A percentile compares a stretch with the other conserved stretches of the same genome.
phyloP scores from a whole-genome alignment of 1,140 invertebrate species.

The Tetranychus cinnabarinus region DNA sequence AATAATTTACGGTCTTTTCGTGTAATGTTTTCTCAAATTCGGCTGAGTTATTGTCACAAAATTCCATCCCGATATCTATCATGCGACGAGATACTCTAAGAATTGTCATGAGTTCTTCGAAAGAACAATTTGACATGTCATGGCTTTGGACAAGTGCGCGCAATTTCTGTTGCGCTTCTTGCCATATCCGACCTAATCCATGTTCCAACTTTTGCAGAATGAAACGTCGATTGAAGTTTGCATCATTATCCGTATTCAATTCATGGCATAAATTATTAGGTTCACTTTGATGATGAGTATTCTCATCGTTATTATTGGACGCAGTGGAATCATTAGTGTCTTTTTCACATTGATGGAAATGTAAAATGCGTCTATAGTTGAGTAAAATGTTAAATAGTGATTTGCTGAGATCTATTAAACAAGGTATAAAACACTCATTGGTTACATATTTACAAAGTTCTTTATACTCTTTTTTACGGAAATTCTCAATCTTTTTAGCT shows the following conservation, averaged over 20 bases:
- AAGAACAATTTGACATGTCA: slow-evolving; percentile 58
- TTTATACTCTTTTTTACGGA: slow-evolving; percentile 45
- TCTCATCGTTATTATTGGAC: not conserved
- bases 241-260: not conserved
- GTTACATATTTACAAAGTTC: slow-evolving; percentile 48
- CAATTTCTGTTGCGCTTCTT: slow-evolving; percentile 67
- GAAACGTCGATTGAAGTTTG: slow-evolving; percentile 5
- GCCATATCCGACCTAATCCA: slow-evolving; percentile 64
- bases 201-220: slow-evolving; percentile 67
- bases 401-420: slow-evolving; percentile 53
- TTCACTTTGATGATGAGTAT: too few relatives aligned
- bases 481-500: slow-evolving; percentile 24
- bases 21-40: slow-evolving; percentile 65
- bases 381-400: slow-evolving; percentile 52
- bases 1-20: slow-evolving; percentile 63
- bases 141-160: slow-evolving; percentile 1
- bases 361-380: slow-evolving; percentile 52
- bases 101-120: slow-evolving; percentile 81
- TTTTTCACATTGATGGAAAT: slow-evolving; percentile 34
- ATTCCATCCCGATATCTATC: slow-evolving; percentile 67
- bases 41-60: slow-evolving; percentile 56
- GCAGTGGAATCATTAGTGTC: too few relatives aligned
- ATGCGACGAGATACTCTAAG: slow-evolving; percentile 61
- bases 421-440: slow-evolving; percentile 51
- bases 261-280: not conserved